A percentile compares a stretch with the other conserved stretches of the same genome.
Conservation (phyloP, 2,888 invertebrate genomes). For the Troglohyphantes excavatus region DNA sequence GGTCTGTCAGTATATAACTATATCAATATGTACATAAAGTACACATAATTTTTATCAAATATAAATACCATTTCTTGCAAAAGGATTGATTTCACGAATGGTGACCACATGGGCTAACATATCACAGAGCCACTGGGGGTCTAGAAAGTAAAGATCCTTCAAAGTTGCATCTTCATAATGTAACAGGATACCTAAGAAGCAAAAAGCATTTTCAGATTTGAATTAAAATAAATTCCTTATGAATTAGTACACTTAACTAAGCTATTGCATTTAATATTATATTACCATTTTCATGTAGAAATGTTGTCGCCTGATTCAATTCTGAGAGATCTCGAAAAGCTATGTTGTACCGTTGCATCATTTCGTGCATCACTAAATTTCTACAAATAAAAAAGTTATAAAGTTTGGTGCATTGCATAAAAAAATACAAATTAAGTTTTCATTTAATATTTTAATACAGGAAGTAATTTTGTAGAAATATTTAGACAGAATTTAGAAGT, state of each 20-base stretch:
- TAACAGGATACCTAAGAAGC: constrained; percentile 89
- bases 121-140: constrained; percentile 99
- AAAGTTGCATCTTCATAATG: constrained; percentile 97
- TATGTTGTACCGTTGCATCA: constrained; percentile 88
- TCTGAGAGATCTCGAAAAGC: constrained; percentile 87
- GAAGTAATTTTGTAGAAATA: no score
- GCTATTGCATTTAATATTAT: no score
- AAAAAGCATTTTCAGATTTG: not conserved
- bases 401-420: no score
- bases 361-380: constrained; percentile 84
- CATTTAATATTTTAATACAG: no score
- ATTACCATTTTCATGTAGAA: constrained; percentile 96
- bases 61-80: constrained; percentile 89
- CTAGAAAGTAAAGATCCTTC: constrained; percentile 96
- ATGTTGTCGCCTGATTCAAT: constrained; percentile 96
- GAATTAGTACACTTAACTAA: no score
- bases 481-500: no score
- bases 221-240: no score
- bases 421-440: no score
- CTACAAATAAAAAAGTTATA: constrained; percentile 80
- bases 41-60: no score
- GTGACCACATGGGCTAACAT: constrained; percentile 98
- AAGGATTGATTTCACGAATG: constrained; percentile 97
- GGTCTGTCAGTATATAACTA: no score
- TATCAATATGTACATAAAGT: no score